Evolutionary conservation across 2,797 vertebrate genomes (phyloP).

Genomic region (Clarias pachynema): DNA sequence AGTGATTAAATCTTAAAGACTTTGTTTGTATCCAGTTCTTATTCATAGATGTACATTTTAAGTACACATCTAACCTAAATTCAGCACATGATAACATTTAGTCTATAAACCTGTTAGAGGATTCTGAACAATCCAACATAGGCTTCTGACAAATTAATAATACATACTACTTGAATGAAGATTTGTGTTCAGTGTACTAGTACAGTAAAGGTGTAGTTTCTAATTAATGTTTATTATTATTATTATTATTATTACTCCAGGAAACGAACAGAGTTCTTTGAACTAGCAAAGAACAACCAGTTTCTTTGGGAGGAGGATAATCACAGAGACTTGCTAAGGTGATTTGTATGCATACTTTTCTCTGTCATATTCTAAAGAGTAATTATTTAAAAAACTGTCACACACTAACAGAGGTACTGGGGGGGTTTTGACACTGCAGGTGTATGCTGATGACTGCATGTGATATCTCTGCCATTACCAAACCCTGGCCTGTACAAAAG

Average conservation of each 20-base stretch:
- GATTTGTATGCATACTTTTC: slow-evolving; percentile 33
- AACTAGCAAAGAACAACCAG: slow-evolving; percentile 89
- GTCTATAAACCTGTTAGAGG: background rate
- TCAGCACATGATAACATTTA: background rate
- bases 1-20: background rate
- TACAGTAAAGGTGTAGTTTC: background rate
- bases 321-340: slow-evolving; percentile 92
- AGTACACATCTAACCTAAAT: background rate
- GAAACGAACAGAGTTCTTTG: slow-evolving; percentile 93
- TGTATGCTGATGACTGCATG: slow-evolving; percentile 99
- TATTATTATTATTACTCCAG: slow-evolving; percentile 65
- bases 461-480: slow-evolving; percentile 97
- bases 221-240: too few relatives aligned
- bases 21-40: background rate
- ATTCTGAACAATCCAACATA: background rate
- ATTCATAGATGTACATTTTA: background rate
- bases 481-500: slow-evolving; percentile 96
- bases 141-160: background rate
- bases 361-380: background rate
- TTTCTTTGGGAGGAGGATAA: slow-evolving; percentile 88
- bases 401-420: background rate
- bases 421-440: slow-evolving; percentile 66
- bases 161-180: background rate
- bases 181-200: background rate
- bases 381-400: background rate